Conservation (phyloP, 2,797 vertebrate species). For the Coregonus sp. region DNA sequence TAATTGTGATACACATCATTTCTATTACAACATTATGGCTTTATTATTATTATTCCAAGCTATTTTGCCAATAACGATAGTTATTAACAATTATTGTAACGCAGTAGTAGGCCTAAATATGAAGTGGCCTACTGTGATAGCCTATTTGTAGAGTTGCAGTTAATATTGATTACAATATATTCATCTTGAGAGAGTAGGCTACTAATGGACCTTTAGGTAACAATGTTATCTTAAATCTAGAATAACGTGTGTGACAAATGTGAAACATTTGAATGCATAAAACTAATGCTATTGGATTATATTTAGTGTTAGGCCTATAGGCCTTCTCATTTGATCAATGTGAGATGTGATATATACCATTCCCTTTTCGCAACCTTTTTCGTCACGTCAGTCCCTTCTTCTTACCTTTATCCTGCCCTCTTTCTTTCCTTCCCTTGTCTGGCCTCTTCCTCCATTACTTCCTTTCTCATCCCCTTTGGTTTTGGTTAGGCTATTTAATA, state of each 20-base stretch:
- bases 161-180: too few relatives aligned
- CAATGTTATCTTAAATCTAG: too few relatives aligned
- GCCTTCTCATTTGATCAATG: too few relatives aligned
- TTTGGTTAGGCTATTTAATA: background rate
- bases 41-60: background rate
- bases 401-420: background rate
- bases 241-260: background rate
- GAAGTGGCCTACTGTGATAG: background rate
- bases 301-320: background rate
- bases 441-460: background rate
- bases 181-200: too few relatives aligned
- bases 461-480: background rate
- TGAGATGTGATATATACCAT: background rate
- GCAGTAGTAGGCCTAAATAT: background rate
- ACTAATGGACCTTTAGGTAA: too few relatives aligned
- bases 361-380: background rate
- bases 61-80: background rate
- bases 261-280: background rate
- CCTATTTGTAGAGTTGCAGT: background rate
- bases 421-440: background rate
- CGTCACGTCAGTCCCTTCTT: background rate
- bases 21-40: background rate
- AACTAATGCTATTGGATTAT: background rate
- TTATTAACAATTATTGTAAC: background rate
- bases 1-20: background rate